phyloP scores from a whole-genome alignment of 2,888 invertebrate genomes.

The Drosophila limbata region DNA sequence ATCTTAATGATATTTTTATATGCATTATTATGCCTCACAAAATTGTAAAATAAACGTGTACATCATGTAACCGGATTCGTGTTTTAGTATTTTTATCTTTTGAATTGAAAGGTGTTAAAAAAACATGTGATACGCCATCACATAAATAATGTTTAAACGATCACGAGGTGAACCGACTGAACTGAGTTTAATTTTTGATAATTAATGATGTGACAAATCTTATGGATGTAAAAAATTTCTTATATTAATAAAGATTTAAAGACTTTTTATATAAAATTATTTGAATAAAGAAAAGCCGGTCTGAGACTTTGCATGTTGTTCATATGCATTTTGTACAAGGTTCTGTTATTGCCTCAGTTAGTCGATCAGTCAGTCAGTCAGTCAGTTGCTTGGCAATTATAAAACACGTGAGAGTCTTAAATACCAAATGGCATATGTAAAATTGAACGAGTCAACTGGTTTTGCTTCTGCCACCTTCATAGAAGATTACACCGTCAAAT shows the following conservation, averaged over 20 bases:
- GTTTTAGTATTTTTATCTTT: constrained; percentile 4
- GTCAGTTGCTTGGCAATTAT: constrained; percentile 45
- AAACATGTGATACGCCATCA: constrained; percentile 27
- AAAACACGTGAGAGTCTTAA: constrained; percentile 70
- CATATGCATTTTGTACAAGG: background rate
- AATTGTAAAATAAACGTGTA: constrained; percentile 28
- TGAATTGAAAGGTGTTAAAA: constrained; percentile 19
- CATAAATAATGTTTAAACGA: background rate
- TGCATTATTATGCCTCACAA: constrained; percentile 12
- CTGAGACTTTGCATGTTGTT: constrained; percentile 25
- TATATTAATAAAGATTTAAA: constrained; percentile 1
- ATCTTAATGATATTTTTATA: constrained; percentile 9
- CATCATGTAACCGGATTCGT: constrained; percentile 36
- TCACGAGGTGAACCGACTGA: constrained; percentile 8
- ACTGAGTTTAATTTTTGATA: constrained; percentile 1
- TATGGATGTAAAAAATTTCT: background rate
- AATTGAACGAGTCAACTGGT: constrained; percentile 62
- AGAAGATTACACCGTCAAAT: constrained; percentile 20
- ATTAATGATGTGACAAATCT: constrained; percentile 13
- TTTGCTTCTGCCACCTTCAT: constrained; percentile 7
- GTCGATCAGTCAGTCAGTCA: constrained; percentile 18
- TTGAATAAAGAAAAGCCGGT: constrained; percentile 4
- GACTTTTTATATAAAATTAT: constrained; percentile 4
- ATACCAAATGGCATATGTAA: constrained; percentile 61
- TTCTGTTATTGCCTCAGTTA: constrained; percentile 12